Evolutionary conservation across 2,113 vertebrate species (phyloP).

Genomic region (Brienomyrus longianalis): DNA sequence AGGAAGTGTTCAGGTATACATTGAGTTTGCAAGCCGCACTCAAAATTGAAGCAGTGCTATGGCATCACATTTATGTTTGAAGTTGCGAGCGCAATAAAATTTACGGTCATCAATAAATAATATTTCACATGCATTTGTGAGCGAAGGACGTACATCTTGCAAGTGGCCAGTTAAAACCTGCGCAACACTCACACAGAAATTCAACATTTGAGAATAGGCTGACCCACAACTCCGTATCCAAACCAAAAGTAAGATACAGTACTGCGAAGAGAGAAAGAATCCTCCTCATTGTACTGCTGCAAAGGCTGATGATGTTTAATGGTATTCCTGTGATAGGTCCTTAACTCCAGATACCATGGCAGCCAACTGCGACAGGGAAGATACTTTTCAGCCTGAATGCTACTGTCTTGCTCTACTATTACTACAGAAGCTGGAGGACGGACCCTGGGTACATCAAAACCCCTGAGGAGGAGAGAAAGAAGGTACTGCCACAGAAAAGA

Average conservation of each 20-base stretch:
- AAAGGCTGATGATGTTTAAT: background rate
- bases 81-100: background rate
- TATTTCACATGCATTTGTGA: no score
- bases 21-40: background rate
- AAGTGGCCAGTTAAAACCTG: no score
- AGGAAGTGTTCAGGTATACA: background rate
- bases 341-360: slow-evolving; percentile 71
- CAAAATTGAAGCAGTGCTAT: background rate
- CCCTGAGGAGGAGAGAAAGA: slow-evolving; percentile 83
- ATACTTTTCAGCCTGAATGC: slow-evolving; percentile 63
- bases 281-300: no score
- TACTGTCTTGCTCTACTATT: slow-evolving; percentile 74
- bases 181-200: background rate
- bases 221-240: background rate
- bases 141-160: no score
- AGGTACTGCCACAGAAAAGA: slow-evolving; percentile 50
- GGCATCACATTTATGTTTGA: background rate
- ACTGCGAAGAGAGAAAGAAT: no score
- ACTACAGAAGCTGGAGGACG: slow-evolving; percentile 74
- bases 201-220: background rate
- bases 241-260: background rate
- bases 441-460: slow-evolving; percentile 79
- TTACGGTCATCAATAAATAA: background rate
- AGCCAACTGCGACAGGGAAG: slow-evolving; percentile 51
- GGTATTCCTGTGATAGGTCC: slow-evolving; percentile 29